Conservation (phyloP, 1,140 invertebrate genomes). For the Laupala kohalensis region DNA sequence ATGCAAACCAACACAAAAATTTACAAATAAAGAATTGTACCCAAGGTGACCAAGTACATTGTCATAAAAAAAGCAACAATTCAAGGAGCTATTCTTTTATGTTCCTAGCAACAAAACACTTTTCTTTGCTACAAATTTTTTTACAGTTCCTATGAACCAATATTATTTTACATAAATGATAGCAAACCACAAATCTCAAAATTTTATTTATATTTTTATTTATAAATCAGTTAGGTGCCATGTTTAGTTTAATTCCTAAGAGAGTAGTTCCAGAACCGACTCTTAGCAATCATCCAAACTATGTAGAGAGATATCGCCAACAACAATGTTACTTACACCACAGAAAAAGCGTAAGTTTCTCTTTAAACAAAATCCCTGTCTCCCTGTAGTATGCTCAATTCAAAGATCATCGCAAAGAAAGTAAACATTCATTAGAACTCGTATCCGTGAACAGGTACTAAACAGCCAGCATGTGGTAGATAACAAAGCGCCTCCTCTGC, state of each 20-base stretch:
- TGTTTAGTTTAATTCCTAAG: too few relatives aligned
- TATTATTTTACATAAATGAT: too few relatives aligned
- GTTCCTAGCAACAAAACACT: background rate
- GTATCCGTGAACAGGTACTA: conserved; percentile 3
- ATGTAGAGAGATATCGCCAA: background rate
- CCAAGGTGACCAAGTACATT: background rate
- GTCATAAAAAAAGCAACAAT: background rate
- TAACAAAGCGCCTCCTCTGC: conserved; percentile 5
- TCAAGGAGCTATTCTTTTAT: background rate
- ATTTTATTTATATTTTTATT: too few relatives aligned
- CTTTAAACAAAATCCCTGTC: background rate
- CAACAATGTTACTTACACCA: background rate
- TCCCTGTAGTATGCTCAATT: too few relatives aligned
- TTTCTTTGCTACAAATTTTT: too few relatives aligned
- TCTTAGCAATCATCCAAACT: background rate
- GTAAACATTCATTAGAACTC: too few relatives aligned
- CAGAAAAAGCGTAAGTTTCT: background rate
- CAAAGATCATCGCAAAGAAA: too few relatives aligned
- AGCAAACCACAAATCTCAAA: too few relatives aligned
- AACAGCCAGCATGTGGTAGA: conserved; percentile 9
- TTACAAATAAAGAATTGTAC: background rate
- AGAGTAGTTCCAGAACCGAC: background rate
- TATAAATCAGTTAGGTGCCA: too few relatives aligned
- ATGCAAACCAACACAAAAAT: background rate
- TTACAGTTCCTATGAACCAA: too few relatives aligned